These are phyloP conservation scores for Noctua janthe DNA, from an alignment of 2,888 invertebrate genomes.

Conservation along the genomic window DNA sequence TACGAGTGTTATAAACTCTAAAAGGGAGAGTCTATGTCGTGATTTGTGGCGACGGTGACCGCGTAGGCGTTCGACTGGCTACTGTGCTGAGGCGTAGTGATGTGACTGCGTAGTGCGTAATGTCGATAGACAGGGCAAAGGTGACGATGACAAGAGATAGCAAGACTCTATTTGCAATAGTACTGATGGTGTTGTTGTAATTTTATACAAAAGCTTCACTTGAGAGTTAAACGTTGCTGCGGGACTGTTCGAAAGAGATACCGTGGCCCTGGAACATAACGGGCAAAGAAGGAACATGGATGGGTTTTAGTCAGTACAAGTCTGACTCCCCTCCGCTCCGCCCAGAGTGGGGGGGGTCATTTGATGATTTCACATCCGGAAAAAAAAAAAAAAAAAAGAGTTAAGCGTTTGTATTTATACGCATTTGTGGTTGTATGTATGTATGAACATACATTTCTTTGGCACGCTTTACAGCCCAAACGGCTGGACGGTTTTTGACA, in stretches of 20 bases:
- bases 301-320: too few species aligned
- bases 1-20: constrained; percentile 81
- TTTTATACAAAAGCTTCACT: neutral
- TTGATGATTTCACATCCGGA: too few species aligned
- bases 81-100: constrained; percentile 74
- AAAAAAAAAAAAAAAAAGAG: too few species aligned
- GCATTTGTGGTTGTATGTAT: neutral
- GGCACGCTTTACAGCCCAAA: too few species aligned
- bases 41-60: constrained; percentile 83
- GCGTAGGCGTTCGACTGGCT: constrained; percentile 82
- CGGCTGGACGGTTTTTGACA: too few species aligned
- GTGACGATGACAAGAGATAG: constrained; percentile 19
- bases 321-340: too few species aligned
- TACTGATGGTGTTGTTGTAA: constrained; percentile 16
- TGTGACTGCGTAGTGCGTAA: constrained; percentile 61
- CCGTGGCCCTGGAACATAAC: too few species aligned
- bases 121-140: constrained; percentile 52
- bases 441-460: too few species aligned
- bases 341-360: too few species aligned
- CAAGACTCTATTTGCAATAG: constrained; percentile 7
- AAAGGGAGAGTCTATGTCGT: constrained; percentile 81
- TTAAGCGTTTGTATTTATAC: neutral
- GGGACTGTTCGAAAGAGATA: too few species aligned
- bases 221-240: neutral
- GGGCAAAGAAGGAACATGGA: too few species aligned